Conservation (phyloP, 2,113 vertebrate species). For the Plecotus auritus region DNA sequence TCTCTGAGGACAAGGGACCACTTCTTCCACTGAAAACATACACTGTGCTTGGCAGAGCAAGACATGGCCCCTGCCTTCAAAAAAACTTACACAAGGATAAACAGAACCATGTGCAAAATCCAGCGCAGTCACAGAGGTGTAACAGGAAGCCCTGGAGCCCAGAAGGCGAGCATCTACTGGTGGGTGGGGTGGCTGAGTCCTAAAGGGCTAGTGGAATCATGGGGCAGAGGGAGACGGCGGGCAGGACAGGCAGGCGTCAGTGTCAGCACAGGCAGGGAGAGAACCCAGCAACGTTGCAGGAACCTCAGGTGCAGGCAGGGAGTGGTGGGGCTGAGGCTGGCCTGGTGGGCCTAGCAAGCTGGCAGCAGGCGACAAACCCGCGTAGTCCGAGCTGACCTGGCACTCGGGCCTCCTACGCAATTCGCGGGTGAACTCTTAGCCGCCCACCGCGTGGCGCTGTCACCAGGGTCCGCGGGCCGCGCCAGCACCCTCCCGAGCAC, state of each 20-base stretch:
- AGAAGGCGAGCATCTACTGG: not conserved
- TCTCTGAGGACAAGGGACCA: not conserved
- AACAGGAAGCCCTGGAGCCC: not conserved
- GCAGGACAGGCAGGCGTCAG: not conserved
- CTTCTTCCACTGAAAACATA: not conserved
- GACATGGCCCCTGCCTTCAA: not conserved
- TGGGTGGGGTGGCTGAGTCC: not conserved
- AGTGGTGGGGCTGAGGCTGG: not conserved
- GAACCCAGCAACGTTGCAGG: not conserved
- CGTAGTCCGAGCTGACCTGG: not conserved
- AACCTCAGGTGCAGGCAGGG: not conserved
- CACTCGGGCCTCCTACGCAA: conserved; percentile 27
- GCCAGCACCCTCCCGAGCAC: conserved; percentile 26
- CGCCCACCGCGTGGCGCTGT: not conserved
- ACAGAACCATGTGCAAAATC: not conserved
- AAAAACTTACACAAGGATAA: conserved; percentile 20
- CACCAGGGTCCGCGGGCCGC: not conserved
- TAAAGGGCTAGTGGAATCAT: not conserved
- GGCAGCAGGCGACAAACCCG: not conserved
- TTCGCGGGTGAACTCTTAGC: not conserved
- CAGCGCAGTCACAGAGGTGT: not conserved
- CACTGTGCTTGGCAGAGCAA: not conserved
- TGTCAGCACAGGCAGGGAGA: not conserved
- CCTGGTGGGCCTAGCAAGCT: conserved; percentile 14
- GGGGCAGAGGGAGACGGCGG: not conserved